Conservation (phyloP, 1,140 invertebrate species). For the Procambarus virginalis region DNA sequence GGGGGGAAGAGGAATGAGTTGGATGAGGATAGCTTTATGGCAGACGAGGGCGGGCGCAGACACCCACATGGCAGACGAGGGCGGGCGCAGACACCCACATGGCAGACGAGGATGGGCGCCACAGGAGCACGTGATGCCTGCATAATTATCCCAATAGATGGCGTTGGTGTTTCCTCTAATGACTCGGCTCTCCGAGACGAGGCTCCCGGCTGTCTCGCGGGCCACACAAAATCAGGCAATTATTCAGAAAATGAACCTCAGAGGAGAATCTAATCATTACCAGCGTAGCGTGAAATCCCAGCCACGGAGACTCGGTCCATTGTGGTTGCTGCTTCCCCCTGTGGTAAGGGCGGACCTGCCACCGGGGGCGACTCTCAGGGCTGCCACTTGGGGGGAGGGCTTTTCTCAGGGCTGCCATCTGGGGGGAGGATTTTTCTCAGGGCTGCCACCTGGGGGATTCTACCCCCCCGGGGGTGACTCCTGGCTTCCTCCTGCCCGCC, state of each 20-base stretch:
- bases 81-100: too few species aligned
- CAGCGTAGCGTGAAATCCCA: slow-evolving; percentile 39
- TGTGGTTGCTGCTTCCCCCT: background rate
- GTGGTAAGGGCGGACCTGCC: slow-evolving; percentile 21
- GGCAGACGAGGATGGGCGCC: background rate
- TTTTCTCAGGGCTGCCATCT: too few species aligned
- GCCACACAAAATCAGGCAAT: slow-evolving; percentile 38
- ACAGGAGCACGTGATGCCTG: background rate
- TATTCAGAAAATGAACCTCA: slow-evolving; percentile 51
- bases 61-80: too few species aligned
- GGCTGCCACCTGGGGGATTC: background rate
- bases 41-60: too few species aligned
- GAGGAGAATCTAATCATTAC: slow-evolving; percentile 44
- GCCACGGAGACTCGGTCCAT: background rate
- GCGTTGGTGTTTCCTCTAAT: background rate
- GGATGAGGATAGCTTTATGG: too few species aligned
- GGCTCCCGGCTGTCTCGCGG: background rate
- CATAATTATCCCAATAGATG: background rate
- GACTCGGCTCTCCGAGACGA: background rate
- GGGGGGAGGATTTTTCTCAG: too few species aligned
- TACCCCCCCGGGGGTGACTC: too few species aligned
- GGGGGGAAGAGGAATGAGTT: too few species aligned
- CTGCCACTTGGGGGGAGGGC: too few species aligned
- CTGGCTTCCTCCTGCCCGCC: background rate
- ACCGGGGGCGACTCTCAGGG: too few species aligned